phyloP scores from a whole-genome alignment of 2,113 vertebrate genomes.

The Eidolon helvum region DNA sequence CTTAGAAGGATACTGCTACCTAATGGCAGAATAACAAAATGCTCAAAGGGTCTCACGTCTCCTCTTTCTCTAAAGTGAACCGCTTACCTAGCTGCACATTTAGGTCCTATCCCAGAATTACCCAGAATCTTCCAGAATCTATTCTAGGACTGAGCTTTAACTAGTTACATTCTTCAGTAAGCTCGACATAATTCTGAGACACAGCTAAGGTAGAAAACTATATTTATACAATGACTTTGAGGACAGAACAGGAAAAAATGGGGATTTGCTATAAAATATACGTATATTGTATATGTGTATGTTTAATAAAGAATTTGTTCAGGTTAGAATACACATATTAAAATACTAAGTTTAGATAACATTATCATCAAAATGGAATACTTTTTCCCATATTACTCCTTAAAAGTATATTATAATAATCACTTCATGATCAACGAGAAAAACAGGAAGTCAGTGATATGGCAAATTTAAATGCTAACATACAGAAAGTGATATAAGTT shows the following conservation, averaged over 20 bases:
- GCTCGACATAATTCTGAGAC: background rate
- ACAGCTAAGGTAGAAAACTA: background rate
- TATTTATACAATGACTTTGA: background rate
- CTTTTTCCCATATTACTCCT: no score
- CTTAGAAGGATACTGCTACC: background rate
- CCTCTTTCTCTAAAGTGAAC: background rate
- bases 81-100: background rate
- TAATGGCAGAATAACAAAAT: background rate
- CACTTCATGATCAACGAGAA: background rate
- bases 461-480: background rate
- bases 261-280: background rate
- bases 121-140: background rate
- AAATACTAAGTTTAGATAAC: background rate
- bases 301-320: background rate
- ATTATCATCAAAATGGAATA: background rate
- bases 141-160: background rate
- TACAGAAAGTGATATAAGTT: background rate
- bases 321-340: background rate
- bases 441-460: background rate
- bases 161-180: background rate
- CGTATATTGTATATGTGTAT: background rate
- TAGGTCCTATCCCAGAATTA: background rate
- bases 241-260: background rate
- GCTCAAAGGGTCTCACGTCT: background rate
- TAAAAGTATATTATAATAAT: background rate